Evolutionary conservation across 2,113 vertebrate species (phyloP).

Genomic region (Chloropsis cyanopogon): DNA sequence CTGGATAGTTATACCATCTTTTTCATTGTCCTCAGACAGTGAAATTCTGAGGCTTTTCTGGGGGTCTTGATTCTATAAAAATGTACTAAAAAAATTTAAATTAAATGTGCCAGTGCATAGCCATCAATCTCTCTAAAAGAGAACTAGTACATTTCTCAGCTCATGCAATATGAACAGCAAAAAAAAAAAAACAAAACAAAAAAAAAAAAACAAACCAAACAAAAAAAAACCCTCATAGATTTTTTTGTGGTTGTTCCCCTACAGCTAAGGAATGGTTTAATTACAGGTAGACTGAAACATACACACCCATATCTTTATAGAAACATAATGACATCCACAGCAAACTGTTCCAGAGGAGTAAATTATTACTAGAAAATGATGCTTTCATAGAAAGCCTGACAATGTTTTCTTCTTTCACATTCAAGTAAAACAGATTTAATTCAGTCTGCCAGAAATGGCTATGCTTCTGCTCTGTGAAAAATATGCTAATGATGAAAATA

Average conservation of each 20-base stretch:
- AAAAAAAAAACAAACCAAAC: background rate
- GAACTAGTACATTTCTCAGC: background rate
- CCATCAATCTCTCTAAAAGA: background rate
- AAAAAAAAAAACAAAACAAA: background rate
- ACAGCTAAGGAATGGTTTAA: background rate
- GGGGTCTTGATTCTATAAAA: constrained; percentile 21
- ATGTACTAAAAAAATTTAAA: background rate
- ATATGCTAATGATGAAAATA: constrained; percentile 52
- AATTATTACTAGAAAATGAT: constrained; percentile 34
- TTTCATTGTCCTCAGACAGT: background rate
- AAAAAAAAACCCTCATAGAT: background rate
- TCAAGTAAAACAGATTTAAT: constrained; percentile 53
- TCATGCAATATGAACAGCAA: background rate
- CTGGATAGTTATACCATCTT: background rate
- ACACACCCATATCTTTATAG: background rate
- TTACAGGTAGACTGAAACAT: constrained; percentile 21
- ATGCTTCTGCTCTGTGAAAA: constrained; percentile 50
- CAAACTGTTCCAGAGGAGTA: constrained; percentile 14
- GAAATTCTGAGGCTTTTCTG: constrained; percentile 40
- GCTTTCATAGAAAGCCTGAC: constrained; percentile 38
- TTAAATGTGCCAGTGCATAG: background rate
- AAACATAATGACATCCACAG: constrained; percentile 3
- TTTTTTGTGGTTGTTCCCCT: background rate
- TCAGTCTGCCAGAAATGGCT: constrained; percentile 43
- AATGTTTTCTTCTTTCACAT: constrained; percentile 31